phyloP scores from a whole-genome alignment of 2,888 invertebrate species.

The Cerastis leucographa region DNA sequence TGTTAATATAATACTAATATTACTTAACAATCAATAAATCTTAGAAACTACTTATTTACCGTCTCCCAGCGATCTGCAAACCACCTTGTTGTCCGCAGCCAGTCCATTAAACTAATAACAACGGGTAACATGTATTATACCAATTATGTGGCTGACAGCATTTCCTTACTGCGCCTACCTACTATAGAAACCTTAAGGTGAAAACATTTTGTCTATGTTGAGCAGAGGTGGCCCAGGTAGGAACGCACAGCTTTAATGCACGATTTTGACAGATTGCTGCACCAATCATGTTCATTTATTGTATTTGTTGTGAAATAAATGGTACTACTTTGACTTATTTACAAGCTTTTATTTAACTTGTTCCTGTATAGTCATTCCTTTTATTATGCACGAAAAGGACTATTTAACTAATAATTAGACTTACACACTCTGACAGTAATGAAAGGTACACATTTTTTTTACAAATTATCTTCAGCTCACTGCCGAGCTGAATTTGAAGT shows the following conservation, averaged over 20 bases:
- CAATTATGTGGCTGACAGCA: background rate
- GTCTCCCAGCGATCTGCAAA: too few species aligned
- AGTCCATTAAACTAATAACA: background rate
- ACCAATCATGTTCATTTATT: background rate
- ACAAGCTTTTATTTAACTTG: background rate
- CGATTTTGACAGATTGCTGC: background rate
- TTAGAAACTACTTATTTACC: too few species aligned
- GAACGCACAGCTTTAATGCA: background rate
- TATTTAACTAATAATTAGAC: background rate
- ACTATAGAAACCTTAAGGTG: background rate
- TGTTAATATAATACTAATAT: too few species aligned
- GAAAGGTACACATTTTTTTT: background rate
- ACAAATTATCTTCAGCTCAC: background rate
- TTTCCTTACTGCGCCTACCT: background rate
- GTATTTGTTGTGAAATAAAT: constrained; percentile 6
- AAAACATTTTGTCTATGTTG: background rate
- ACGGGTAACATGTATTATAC: background rate
- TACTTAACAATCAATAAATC: too few species aligned
- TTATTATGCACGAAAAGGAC: background rate
- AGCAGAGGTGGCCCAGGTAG: background rate
- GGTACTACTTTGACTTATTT: background rate
- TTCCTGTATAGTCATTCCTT: background rate
- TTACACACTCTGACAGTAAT: background rate
- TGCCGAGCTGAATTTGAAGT: background rate
- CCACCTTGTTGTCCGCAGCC: background rate